These are phyloP conservation scores for Eurytoma californica DNA, from an alignment of 2,888 invertebrate species.

Conservation along the genomic window DNA sequence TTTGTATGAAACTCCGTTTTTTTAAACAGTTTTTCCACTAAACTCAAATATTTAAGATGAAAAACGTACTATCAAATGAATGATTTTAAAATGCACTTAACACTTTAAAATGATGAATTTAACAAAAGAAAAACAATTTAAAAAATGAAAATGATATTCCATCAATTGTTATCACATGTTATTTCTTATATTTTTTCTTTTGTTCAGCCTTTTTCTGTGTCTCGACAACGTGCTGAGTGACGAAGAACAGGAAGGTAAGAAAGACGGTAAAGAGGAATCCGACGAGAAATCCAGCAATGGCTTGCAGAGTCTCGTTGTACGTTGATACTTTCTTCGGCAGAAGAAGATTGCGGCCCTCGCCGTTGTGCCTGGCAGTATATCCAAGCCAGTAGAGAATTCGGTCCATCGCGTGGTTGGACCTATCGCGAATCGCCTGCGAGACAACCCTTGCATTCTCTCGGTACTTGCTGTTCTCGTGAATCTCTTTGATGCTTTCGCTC, in stretches of 20 bases:
- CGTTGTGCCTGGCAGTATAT: conserved; percentile 66
- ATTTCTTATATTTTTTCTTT: conserved; percentile 43
- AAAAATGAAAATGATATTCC: conserved; percentile 3
- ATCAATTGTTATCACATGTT: conserved; percentile 24
- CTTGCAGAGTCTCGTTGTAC: conserved; percentile 65
- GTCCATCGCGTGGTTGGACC: conserved; percentile 69
- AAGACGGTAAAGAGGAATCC: conserved; percentile 62
- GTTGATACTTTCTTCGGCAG: conserved; percentile 61
- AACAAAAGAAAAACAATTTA: background rate
- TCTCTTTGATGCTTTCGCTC: conserved; percentile 58
- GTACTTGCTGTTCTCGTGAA: conserved; percentile 65
- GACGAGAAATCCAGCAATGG: conserved; percentile 65
- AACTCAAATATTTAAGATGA: too few relatives aligned
- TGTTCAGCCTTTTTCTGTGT: conserved; percentile 33
- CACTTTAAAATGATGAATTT: background rate
- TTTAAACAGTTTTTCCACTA: background rate
- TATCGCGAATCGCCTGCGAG: conserved; percentile 69
- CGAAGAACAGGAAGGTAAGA: conserved; percentile 55
- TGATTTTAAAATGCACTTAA: background rate
- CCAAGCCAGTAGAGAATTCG: conserved; percentile 69
- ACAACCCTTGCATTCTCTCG: conserved; percentile 68
- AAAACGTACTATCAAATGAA: too few relatives aligned
- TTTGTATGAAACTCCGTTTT: background rate
- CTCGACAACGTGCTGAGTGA: conserved; percentile 48
- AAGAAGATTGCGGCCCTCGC: conserved; percentile 63